These are phyloP conservation scores for Listronotus bonariensis DNA, from an alignment of 1,140 invertebrate genomes.

Conservation along the genomic window DNA sequence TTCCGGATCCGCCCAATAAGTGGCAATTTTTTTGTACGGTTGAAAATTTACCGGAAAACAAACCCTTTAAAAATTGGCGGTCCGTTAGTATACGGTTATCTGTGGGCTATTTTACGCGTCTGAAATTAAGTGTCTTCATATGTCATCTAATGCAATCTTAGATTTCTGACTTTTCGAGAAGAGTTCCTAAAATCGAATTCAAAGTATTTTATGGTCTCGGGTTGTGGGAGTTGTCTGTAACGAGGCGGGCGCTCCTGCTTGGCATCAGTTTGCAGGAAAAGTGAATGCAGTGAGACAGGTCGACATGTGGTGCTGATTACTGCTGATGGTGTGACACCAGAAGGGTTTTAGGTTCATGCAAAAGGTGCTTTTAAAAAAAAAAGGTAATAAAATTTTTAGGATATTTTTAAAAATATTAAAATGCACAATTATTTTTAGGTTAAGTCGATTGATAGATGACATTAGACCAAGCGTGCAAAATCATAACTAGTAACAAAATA, in stretches of 20 bases:
- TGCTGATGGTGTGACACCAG: no score
- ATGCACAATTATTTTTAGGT: no score
- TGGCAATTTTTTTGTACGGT: slow-evolving; percentile 25
- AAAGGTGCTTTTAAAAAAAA: no score
- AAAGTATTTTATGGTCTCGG: not conserved
- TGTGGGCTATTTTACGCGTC: slow-evolving; percentile 3
- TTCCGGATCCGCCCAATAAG: slow-evolving; percentile 25
- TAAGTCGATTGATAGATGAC: no score
- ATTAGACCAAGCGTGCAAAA: no score
- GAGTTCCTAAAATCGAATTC: no score
- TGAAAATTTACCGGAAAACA: slow-evolving; percentile 23
- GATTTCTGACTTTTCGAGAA: no score
- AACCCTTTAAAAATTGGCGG: slow-evolving; percentile 39
- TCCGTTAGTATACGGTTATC: slow-evolving; percentile 5
- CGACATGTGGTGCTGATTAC: no score
- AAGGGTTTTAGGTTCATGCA: no score
- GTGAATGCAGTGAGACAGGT: slow-evolving; percentile 1
- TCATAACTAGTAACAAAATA: no score
- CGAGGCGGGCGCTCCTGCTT: slow-evolving; percentile 2
- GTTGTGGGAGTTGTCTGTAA: slow-evolving; percentile 3
- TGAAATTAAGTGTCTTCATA: not conserved
- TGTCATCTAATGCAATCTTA: not conserved
- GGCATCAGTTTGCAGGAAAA: slow-evolving; percentile 10
- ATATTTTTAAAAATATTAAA: no score
- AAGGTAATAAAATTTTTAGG: no score